Base-by-base conservation (phyloP, 1,140 invertebrate species). In the Pantala flavescens region DNA sequence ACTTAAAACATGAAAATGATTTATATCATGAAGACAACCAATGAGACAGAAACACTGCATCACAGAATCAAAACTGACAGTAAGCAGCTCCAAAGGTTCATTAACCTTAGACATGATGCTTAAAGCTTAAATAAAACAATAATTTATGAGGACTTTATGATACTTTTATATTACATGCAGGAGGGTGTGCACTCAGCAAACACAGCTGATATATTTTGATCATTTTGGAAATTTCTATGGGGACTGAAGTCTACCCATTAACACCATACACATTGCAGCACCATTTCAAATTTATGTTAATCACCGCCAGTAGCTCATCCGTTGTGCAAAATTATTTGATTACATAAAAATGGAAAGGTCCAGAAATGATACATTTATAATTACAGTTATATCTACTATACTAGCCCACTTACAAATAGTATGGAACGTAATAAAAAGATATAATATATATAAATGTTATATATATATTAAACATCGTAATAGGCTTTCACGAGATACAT, bases 131-230 rank as follows among this genome's bases (percentile, higher is more conserved):
- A 21, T 63, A 63, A 63, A 63, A 36, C 28, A 36, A 63, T 63
- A 19, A 63, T 63, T 63, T 21, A 63, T 21, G n/a, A 19, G 49
- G n/a, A 63, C 3, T 63, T 63, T 63, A 19, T 63, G n/a, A 63
- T 63, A 36, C 49, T 63, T 16, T 63, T 63, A 63, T 21, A 63
- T 21, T 63, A 21, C 49, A 63, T 63, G 49, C 49, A 63, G 49
- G n/a, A 63, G n/a, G 49, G 49, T 63, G 49, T 63, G 49, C 49
- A 63, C 12, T 63, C 49, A 63, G 49, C n/a, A 63, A 63, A 63
- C 16, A 63, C 49, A 14, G 49, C 49, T 63, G 16, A 63, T 63
- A 49, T 63, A 3, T 63, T 63, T 63, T 63, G n/a, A 63, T 63
- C 49, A 63, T 63, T 63, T 63, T 63, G 49, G n/a, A 63, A 63